Evolutionary conservation across 2,888 invertebrate species (phyloP).

Genomic region (Watsonalla cultraria): DNA sequence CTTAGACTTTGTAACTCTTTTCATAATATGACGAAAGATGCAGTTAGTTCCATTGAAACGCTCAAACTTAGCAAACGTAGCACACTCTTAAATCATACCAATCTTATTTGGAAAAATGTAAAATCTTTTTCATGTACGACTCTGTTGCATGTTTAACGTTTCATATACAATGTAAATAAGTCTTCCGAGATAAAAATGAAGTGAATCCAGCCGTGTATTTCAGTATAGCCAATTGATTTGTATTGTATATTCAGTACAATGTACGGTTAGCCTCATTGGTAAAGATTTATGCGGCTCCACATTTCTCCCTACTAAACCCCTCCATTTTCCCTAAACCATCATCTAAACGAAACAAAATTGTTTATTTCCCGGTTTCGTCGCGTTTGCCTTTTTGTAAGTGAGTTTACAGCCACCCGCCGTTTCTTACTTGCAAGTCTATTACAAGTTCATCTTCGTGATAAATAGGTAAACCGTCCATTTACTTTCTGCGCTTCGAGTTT

Average conservation of each 20-base stretch:
- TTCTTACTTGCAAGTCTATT: conserved; percentile 1
- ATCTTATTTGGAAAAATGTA: no score
- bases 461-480: neutral
- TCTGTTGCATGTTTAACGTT: no score
- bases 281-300: conserved; percentile 50
- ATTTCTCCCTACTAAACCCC: conserved; percentile 23
- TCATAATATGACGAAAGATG: no score
- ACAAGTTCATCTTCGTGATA: neutral
- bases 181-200: no score
- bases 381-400: conserved; percentile 11
- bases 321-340: conserved; percentile 15
- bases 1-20: no score
- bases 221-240: no score
- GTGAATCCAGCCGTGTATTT: no score
- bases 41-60: no score
- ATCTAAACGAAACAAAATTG: conserved; percentile 21
- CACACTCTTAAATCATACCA: no score
- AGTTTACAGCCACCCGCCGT: neutral
- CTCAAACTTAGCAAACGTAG: no score
- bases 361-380: conserved; percentile 26
- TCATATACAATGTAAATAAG: no score
- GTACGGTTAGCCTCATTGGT: conserved; percentile 31
- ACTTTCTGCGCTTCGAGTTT: neutral
- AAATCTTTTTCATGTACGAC: no score
- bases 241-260: neutral